These are phyloP conservation scores for Phasia obesa DNA, from an alignment of 2,888 invertebrate genomes.

Conservation along the genomic window DNA sequence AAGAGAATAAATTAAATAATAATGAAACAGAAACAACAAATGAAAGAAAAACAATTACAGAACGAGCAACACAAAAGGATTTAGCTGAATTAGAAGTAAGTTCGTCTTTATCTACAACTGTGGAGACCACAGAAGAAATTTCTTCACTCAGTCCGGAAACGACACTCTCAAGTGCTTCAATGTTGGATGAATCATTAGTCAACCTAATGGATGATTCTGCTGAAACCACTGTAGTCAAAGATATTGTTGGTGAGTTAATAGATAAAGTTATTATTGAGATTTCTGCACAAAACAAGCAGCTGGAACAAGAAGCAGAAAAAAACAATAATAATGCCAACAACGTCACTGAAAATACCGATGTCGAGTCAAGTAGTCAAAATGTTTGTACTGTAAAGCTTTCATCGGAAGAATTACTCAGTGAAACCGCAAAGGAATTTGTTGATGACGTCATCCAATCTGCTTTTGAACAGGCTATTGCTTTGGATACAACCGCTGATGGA, in stretches of 20 bases:
- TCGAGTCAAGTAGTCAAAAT: constrained; percentile 3
- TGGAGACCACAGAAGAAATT: constrained; percentile 75
- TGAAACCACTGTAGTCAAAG: constrained; percentile 75
- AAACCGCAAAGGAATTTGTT: constrained; percentile 76
- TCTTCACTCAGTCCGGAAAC: constrained; percentile 74
- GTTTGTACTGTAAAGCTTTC: constrained; percentile 9
- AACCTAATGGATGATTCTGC: constrained; percentile 64
- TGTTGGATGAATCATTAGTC: constrained; percentile 71
- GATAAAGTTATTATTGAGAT: constrained; percentile 78
- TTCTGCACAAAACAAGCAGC: constrained; percentile 65
- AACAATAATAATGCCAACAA: constrained; percentile 64
- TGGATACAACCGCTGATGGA: not conserved
- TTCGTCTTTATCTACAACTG: constrained; percentile 73
- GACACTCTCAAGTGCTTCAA: constrained; percentile 73
- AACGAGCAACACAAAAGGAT: constrained; percentile 49
- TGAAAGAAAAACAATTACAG: constrained; percentile 47
- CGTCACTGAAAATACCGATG: constrained; percentile 75
- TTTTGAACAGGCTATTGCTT: constrained; percentile 71
- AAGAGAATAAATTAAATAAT: constrained; percentile 76
- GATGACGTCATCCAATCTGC: constrained; percentile 77
- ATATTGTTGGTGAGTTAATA: constrained; percentile 80
- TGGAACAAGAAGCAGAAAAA: constrained; percentile 53
- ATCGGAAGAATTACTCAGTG: constrained; percentile 68
- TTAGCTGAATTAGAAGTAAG: constrained; percentile 72
- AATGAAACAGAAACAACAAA: constrained; percentile 74